These are phyloP conservation scores for Alethe diademata DNA, from an alignment of 2,113 vertebrate species.

Conservation along the genomic window DNA sequence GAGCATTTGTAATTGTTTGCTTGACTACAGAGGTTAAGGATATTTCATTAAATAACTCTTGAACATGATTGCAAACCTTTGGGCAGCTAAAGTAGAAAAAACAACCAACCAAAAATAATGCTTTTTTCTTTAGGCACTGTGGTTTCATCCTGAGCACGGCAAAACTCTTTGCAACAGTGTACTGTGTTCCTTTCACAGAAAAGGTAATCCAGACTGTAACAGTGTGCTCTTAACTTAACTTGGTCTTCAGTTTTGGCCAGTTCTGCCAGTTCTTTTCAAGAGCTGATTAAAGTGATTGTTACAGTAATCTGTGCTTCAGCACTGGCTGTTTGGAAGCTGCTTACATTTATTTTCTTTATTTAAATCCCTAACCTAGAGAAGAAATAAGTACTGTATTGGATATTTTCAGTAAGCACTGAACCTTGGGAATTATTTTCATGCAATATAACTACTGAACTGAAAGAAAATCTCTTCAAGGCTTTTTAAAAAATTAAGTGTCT, in stretches of 20 bases:
- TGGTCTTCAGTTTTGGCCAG: neutral
- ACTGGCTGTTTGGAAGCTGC: neutral
- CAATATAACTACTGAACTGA: neutral
- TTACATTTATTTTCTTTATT: neutral
- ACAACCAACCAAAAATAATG: neutral
- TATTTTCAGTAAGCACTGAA: neutral
- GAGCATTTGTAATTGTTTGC: neutral
- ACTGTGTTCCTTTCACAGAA: slow-evolving; percentile 87
- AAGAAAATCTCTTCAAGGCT: neutral
- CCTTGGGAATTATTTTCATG: neutral
- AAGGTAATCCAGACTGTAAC: slow-evolving; percentile 66
- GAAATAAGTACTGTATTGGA: neutral
- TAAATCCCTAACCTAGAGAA: neutral
- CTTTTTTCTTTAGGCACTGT: slow-evolving; percentile 82
- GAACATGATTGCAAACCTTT: neutral
- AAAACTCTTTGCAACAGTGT: slow-evolving; percentile 86
- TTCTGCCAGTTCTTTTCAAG: neutral
- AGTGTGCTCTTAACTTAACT: neutral
- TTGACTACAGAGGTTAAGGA: neutral
- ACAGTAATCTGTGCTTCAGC: neutral
- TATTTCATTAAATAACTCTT: neutral
- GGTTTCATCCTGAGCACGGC: slow-evolving; percentile 89
- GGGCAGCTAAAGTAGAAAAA: neutral
- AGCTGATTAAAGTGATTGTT: neutral
- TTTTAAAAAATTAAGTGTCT: neutral